Evolutionary conservation across 2,113 vertebrate species (phyloP), one percentile per base, ranked within the genome.

Genomic region (Thermophis baileyi): DNA sequence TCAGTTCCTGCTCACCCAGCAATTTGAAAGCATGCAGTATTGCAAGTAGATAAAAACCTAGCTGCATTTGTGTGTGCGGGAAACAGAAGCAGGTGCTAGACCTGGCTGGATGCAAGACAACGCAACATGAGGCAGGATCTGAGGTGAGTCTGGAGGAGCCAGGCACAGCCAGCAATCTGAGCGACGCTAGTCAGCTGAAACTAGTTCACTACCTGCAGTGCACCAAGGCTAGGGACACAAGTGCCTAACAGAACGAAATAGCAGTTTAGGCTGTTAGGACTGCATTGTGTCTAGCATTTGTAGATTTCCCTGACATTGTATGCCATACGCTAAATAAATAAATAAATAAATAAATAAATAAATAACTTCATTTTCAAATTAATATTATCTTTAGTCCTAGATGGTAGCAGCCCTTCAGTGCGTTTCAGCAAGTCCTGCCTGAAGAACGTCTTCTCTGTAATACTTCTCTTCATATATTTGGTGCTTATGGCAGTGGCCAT

Each of bases 391-490:
- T 96, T 95, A 95, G 88, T 96, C 93, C 91, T 97, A 98, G 98
- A 98, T 89, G 97, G 96, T 51, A 96, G 69, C 96, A 96, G 95
- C 95, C 97, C 96, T 14, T 92, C 97, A 1, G 94, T 97, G 93
- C 98, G 96, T 51, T 98, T 99, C 96, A 99, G 98, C 97, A 99
- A 99, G 97, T 97, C 96, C 54, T 99, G 99, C 94, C 97, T 99
- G 91, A 99, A 99, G 97, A 99, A 98, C 53, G 97, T 99, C 91
- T 99, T 99, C 96, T 99, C 98, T 0, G 98, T 99, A 50, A 96
- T 99, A 95, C 98, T 99, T 46, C 98, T 99, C 96, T 97, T 99
- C 96, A 98, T 99, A 97, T 99, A 99, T 97, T 97, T 99, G 96
- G 93, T 99, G 95, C 98, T 99, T 92, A 99, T 99, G 90, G 97